Evolutionary conservation across 2,888 invertebrate species (phyloP), one percentile per base, ranked within the genome.

Genomic region (Caenorhabditis japonica): DNA sequence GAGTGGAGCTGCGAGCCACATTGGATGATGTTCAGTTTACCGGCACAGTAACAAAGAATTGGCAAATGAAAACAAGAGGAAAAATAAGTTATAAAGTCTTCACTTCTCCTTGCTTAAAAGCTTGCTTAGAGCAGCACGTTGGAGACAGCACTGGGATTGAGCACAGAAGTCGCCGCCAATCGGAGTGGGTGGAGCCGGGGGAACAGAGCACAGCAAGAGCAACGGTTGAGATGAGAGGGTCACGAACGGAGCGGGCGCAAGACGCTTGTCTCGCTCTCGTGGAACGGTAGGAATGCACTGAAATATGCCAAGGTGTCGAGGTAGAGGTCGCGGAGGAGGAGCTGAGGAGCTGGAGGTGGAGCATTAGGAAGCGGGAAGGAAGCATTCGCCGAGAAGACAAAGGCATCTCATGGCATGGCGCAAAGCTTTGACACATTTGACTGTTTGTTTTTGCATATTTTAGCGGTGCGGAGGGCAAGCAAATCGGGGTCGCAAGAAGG

Each of bases 101-200:
- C 39, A 39, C 4, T 15, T 4, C 17, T 39, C 39, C 17, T 39
- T 39, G 4, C 13, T 5, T 5, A 30, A 30, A 30, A 10, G 5
- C 7, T 30, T 30, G 5, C 10, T 30, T 30, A 7, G 30, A 7
- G 30, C 30, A 7, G 10, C 30, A 30, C 30, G 10, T 10, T 30
- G 30, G 30, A n/a, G 62, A 62, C 62, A 53, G 53, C 49, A 55
- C 55, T 66, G 56, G 56, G 56, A 66, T 66, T 58, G 66, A 66
- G 66, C 66, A 66, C 66, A 66, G 66, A 66, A 66, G 66, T 56
- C 66, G 66, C 56, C 56, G 64, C 66, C 44, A n/a, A n/a, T n/a
- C n/a, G n/a, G 58, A 49, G 59, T 46, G 66, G 66, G 66, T 66
- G 66, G 66, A 66, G 66, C 66, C 27, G 39, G 34, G 51, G 49